Percentiles rank a stretch among this genome's conserved stretches.
Evolutionary conservation across 2,888 invertebrate genomes (phyloP).

Genomic region (Ceratothoa steindachneri): DNA sequence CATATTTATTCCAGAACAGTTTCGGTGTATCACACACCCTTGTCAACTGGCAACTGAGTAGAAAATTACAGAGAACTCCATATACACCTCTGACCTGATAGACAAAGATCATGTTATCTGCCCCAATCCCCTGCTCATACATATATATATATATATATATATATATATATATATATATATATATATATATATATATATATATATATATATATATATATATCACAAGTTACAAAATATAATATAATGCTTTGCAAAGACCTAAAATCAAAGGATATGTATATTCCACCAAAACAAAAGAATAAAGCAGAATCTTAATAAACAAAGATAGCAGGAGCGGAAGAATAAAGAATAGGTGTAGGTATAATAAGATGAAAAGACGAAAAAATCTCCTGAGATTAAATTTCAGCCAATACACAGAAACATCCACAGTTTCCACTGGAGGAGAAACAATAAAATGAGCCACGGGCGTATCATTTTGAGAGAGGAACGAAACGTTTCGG

Average conservation of each 20-base stretch:
- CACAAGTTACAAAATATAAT: neutral
- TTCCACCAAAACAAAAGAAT: neutral
- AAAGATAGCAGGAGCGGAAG: neutral
- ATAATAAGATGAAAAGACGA: too few relatives aligned
- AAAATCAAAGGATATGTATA: too few relatives aligned
- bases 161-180: neutral
- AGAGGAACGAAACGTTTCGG: neutral
- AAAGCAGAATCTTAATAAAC: neutral
- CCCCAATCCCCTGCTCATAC: too few relatives aligned
- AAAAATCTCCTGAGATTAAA: conserved; percentile 4
- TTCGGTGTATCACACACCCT: too few relatives aligned
- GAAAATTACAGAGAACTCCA: too few relatives aligned
- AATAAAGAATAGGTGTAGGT: too few relatives aligned
- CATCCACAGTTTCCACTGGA: conserved; percentile 9
- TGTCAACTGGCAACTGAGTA: too few relatives aligned
- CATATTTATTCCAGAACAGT: too few relatives aligned
- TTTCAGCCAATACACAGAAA: conserved; percentile 6
- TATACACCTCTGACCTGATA: too few relatives aligned
- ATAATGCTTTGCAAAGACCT: too few relatives aligned
- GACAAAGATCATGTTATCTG: too few relatives aligned
- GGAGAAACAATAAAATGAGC: conserved; percentile 12
- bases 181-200: neutral
- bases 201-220: neutral
- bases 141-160: neutral
- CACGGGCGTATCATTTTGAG: neutral